Conservation (phyloP, 1,140 invertebrate genomes). For the Gryon sp. region DNA sequence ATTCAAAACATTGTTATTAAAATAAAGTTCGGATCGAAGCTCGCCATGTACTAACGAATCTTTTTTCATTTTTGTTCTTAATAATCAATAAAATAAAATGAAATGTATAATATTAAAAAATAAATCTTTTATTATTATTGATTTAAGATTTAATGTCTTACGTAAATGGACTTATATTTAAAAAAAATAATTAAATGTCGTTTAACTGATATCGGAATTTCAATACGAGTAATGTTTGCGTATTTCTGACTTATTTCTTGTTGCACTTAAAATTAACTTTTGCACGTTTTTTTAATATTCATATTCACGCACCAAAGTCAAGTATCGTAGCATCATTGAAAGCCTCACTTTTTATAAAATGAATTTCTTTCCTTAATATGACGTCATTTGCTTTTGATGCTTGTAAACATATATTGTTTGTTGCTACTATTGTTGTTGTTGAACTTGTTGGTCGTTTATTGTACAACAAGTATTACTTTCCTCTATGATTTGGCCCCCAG, state of each 20-base stretch:
- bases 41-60: no score
- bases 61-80: neutral
- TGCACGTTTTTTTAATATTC: conserved; percentile 37
- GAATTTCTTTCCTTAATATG: no score
- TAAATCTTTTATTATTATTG: no score
- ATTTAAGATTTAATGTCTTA: no score
- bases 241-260: conserved; percentile 10
- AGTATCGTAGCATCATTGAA: conserved; percentile 21
- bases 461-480: conserved; percentile 41
- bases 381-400: conserved; percentile 9
- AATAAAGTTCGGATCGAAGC: no score
- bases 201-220: no score
- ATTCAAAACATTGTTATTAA: neutral
- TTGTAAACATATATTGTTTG: no score
- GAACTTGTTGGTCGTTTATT: conserved; percentile 34
- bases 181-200: no score
- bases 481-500: conserved; percentile 28
- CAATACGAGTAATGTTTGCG: neutral
- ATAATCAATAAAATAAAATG: no score
- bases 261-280: conserved; percentile 29
- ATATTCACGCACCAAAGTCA: conserved; percentile 26
- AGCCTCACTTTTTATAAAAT: no score
- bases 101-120: no score
- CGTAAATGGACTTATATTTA: no score
- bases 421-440: conserved; percentile 21